These are phyloP conservation scores for Ophiodon elongatus DNA, from an alignment of 2,113 vertebrate species.

Conservation along the genomic window DNA sequence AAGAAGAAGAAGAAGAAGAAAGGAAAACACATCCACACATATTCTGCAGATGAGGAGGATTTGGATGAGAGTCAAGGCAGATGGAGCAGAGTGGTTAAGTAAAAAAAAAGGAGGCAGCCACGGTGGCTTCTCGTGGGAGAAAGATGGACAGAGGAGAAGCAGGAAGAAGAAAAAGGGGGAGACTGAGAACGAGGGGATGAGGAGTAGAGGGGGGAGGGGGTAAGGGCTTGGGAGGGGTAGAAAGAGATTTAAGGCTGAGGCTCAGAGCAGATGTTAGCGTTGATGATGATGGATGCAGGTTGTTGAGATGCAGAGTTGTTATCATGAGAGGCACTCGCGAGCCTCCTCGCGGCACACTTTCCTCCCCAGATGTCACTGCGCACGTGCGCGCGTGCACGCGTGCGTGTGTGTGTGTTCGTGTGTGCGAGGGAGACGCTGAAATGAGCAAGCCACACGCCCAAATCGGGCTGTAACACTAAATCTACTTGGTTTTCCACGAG, in stretches of 20 bases:
- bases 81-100: not conserved
- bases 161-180: slow-evolving; percentile 20
- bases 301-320: slow-evolving; percentile 84
- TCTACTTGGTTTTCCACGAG: slow-evolving; percentile 29
- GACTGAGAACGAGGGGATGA: slow-evolving; percentile 17
- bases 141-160: slow-evolving; percentile 41
- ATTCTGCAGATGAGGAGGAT: slow-evolving; percentile 36
- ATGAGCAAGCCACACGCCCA: slow-evolving; percentile 50
- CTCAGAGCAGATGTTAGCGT: slow-evolving; percentile 86
- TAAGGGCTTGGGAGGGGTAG: slow-evolving; percentile 48
- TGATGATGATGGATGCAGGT: slow-evolving; percentile 88
- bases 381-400: slow-evolving; percentile 22
- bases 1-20: slow-evolving; percentile 4
- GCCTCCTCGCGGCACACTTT: slow-evolving; percentile 77
- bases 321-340: slow-evolving; percentile 81
- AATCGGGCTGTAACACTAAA: slow-evolving; percentile 14
- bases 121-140: slow-evolving; percentile 8
- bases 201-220: slow-evolving; percentile 40
- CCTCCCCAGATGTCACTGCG: slow-evolving; percentile 77
- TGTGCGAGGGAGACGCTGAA: slow-evolving; percentile 37
- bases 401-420: slow-evolving; percentile 14
- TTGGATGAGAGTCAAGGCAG: slow-evolving; percentile 48
- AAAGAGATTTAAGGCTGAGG: slow-evolving; percentile 83
- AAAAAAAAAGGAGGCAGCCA: not conserved
- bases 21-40: slow-evolving; percentile 49